Conservation (phyloP, 2,113 vertebrate genomes). For the Microcebus jonahi region DNA sequence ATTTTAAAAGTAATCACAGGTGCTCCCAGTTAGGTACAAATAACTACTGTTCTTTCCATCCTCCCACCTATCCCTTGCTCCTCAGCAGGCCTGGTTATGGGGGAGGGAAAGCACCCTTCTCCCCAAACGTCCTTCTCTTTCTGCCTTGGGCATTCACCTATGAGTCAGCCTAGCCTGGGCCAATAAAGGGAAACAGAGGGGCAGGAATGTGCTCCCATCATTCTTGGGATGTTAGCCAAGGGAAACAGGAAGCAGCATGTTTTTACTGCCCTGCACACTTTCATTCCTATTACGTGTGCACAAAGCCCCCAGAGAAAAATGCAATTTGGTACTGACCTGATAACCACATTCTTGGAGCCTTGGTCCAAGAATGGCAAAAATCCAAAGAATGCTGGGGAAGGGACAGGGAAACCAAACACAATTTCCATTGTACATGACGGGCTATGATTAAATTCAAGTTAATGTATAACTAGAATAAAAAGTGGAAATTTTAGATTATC, state of each 20-base stretch:
- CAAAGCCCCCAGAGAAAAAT: conserved; percentile 67
- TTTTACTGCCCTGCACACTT: conserved; percentile 24
- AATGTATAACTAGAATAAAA: background rate
- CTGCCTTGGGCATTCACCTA: background rate
- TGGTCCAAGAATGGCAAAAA: conserved; percentile 70
- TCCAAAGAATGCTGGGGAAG: conserved; percentile 57
- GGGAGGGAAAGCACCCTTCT: background rate
- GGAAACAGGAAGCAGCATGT: conserved; percentile 59
- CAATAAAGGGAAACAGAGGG: background rate
- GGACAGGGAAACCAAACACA: background rate
- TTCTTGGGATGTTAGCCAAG: background rate
- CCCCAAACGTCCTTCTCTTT: background rate
- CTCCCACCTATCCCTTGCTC: background rate
- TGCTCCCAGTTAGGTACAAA: background rate
- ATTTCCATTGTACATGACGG: conserved; percentile 26
- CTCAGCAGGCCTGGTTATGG: background rate
- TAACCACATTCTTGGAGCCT: conserved; percentile 35
- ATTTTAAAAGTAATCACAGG: background rate
- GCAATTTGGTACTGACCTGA: conserved; percentile 32
- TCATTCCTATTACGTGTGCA: conserved; percentile 24
- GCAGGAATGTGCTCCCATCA: conserved; percentile 7
- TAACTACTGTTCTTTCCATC: background rate
- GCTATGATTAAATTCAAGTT: background rate
- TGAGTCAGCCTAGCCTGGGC: conserved; percentile 45
- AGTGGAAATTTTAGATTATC: background rate